Percentiles rank a stretch among this genome's conserved stretches.
These are phyloP conservation scores for Mormyrus proboscirostris DNA, from an alignment of 2,797 vertebrate species.

Conservation along the genomic window DNA sequence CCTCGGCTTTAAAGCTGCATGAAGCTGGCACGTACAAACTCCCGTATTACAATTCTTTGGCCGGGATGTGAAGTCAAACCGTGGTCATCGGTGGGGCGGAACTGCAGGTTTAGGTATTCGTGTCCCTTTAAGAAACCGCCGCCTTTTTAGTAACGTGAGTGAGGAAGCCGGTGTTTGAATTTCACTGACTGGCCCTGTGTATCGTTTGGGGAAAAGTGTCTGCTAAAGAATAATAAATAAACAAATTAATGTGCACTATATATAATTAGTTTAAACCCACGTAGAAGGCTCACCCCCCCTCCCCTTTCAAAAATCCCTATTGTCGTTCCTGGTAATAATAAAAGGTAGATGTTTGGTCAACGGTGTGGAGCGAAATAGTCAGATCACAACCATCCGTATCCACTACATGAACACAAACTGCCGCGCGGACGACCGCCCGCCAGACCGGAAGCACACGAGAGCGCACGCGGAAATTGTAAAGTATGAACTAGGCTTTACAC, in stretches of 20 bases:
- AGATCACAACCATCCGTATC: not conserved
- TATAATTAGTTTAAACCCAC: not conserved
- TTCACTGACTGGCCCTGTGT: not conserved
- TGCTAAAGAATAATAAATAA: not conserved
- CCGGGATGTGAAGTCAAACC: not conserved
- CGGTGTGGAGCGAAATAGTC: not conserved
- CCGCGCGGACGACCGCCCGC: not conserved
- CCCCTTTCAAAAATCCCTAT: not conserved
- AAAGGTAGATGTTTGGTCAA: not conserved
- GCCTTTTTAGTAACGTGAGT: not conserved
- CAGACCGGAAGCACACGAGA: not conserved
- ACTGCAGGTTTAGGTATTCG: not conserved
- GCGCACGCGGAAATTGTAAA: not conserved
- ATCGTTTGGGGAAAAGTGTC: not conserved
- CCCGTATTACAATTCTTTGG: not conserved
- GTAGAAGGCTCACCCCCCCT: not conserved
- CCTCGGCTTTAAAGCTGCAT: not conserved
- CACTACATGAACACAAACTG: not conserved
- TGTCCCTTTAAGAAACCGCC: not conserved
- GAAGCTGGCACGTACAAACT: not conserved
- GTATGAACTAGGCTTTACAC: not conserved
- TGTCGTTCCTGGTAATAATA: not conserved
- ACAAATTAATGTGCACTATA: not conserved
- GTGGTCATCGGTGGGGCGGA: not conserved
- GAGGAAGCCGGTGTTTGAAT: not conserved